Percentiles rank a stretch among this genome's conserved stretches.
Evolutionary conservation across 2,797 vertebrate species (phyloP).

Genomic region (Acipenser ruthenus): DNA sequence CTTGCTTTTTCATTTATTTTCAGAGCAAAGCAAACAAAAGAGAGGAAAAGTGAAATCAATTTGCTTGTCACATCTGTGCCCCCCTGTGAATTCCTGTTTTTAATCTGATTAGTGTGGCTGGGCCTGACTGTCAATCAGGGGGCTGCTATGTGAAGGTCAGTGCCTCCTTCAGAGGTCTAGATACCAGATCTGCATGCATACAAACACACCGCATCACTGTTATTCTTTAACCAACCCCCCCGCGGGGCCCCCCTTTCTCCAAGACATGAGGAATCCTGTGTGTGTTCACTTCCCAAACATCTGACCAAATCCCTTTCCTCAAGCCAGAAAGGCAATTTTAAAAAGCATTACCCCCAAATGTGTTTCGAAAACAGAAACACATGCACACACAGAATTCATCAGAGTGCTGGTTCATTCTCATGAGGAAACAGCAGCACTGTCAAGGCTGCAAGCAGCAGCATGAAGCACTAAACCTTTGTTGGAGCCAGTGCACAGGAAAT

Average conservation of each 20-base stretch:
- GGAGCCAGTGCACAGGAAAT: too few species aligned
- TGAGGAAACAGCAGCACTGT: neutral
- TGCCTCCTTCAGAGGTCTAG: conserved; percentile 17
- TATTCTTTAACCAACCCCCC: conserved; percentile 19
- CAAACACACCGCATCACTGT: conserved; percentile 9
- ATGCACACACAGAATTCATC: conserved; percentile 18
- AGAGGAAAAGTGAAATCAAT: conserved; percentile 25
- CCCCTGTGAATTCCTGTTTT: conserved; percentile 25
- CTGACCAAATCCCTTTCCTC: too few species aligned
- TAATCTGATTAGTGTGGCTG: conserved; percentile 30
- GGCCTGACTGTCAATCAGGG: conserved; percentile 26
- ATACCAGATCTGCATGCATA: conserved; percentile 11
- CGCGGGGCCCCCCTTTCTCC: too few species aligned
- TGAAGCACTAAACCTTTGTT: too few species aligned
- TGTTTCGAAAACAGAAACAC: neutral
- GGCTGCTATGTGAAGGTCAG: conserved; percentile 14
- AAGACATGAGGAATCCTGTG: too few species aligned
- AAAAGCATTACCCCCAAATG: too few species aligned
- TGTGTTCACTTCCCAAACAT: too few species aligned
- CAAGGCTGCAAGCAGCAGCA: too few species aligned
- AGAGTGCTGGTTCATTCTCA: too few species aligned
- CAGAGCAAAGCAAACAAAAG: conserved; percentile 14
- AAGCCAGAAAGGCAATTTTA: too few species aligned
- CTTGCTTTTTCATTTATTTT: conserved; percentile 22
- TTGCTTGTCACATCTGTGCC: conserved; percentile 30